These are phyloP conservation scores for Pangasianodon gigas DNA, from an alignment of 2,113 vertebrate genomes.

Conservation along the genomic window DNA sequence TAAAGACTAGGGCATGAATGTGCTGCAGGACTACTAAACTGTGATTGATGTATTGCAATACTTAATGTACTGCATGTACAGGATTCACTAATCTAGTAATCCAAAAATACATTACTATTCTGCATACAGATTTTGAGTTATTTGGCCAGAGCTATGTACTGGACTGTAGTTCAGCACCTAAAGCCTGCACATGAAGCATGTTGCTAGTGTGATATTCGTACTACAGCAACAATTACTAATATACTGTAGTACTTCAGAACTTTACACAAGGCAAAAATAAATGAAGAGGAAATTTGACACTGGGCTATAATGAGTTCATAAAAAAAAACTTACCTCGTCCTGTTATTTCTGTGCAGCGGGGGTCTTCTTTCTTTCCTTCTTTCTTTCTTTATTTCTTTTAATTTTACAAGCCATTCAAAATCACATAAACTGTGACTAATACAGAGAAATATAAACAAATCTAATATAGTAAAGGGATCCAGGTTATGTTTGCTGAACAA, in stretches of 20 bases:
- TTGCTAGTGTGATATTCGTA: too few relatives aligned
- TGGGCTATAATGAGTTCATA: not conserved
- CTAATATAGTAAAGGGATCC: not conserved
- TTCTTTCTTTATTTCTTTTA: not conserved
- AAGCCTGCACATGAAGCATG: too few relatives aligned
- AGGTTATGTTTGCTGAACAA: not conserved
- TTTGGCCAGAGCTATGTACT: not conserved
- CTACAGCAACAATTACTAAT: too few relatives aligned
- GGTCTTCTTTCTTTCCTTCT: not conserved
- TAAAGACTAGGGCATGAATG: not conserved
- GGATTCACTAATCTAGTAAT: not conserved
- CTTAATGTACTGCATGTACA: not conserved
- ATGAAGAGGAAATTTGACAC: not conserved
- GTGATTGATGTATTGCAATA: not conserved
- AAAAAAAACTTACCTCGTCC: not conserved
- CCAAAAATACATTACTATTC: not conserved
- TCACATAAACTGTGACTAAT: not conserved
- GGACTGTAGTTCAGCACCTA: not conserved
- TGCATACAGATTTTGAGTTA: not conserved
- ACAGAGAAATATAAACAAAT: not conserved
- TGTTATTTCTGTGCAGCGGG: not conserved
- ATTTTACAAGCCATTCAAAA: not conserved
- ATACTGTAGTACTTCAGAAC: too few relatives aligned
- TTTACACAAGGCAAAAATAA: not conserved
- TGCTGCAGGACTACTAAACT: not conserved